These are phyloP conservation scores for Hipposideros larvatus DNA, from an alignment of 2,797 vertebrate species.

Conservation along the genomic window DNA sequence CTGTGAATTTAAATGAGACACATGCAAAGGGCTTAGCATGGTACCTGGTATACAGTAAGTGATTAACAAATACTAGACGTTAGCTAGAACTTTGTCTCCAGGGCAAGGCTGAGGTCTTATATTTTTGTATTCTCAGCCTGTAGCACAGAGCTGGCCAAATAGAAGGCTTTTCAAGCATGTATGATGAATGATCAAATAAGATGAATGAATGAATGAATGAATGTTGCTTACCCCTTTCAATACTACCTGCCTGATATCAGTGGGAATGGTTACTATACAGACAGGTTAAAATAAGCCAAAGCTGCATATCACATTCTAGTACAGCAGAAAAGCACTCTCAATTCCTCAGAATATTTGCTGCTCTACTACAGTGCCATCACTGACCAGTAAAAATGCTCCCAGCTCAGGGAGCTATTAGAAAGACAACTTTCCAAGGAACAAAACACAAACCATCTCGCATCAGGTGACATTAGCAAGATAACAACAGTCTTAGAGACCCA, in stretches of 20 bases:
- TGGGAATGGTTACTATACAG: not conserved
- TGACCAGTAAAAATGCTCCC: not conserved
- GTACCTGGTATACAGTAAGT: not conserved
- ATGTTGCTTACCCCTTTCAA: constrained; percentile 42
- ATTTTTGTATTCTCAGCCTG: not conserved
- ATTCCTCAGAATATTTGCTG: not conserved
- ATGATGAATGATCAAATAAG: not conserved
- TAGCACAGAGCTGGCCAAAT: not conserved
- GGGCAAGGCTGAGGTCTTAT: not conserved
- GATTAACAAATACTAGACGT: constrained; percentile 9
- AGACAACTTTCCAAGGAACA: constrained; percentile 12
- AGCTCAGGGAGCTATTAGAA: not conserved
- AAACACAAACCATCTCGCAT: constrained; percentile 2
- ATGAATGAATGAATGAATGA: not conserved
- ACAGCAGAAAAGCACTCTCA: not conserved
- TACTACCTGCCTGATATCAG: constrained; percentile 29
- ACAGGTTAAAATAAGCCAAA: constrained; percentile 33
- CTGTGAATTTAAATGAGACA: constrained; percentile 7
- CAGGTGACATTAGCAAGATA: not conserved
- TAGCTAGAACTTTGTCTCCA: constrained; percentile 20
- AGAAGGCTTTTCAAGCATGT: not conserved
- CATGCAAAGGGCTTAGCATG: not conserved
- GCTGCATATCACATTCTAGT: not conserved
- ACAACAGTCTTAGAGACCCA: not conserved
- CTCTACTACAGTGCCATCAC: not conserved